Base-by-base conservation (phyloP, 1,140 invertebrate genomes). In the Eriocheir sinensis region DNA sequence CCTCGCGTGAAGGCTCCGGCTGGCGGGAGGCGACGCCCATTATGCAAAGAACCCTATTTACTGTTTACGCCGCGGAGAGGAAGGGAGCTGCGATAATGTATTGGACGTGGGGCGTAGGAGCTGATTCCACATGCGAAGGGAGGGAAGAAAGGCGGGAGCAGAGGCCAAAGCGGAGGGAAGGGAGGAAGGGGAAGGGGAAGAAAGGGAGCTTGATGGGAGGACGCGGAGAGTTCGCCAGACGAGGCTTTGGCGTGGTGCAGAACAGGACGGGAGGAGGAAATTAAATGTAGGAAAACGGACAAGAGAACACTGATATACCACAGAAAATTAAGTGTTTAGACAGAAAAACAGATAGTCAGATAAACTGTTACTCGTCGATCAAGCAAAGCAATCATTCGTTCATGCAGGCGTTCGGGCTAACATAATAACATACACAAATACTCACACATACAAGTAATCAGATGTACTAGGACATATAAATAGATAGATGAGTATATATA, bases 1-100 rank as follows among this genome's bases (percentile, higher is more conserved):
- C 32, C 81, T 36, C 36, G 81, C 32, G 81, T 34, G 81, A 83
- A 40, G 81, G 81, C 32, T 83, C 32, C 32, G 81, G 36, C 32
- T 83, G 81, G 36, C 81, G 81, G 32, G 9, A 40, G 81, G 81
- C 32, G 81, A 36, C 81, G 81, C 32, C 81, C 81, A 83, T 83
- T 83, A 83, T 83, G 81, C 81, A 83, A 83, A 83, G 81, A 83
- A 83, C 81, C 81, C 81, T 83, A 83, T 83, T 83, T 83, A 83
- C 81, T 36, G 36, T 40, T 36, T 40, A 83, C 32, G 81, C 32
- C 32, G 81, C 32, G 81, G 32, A 83, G 81, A 40, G 81, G 32
- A 83, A 6, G 81, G 81, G 81, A 83, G 81, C 8, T 9, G 81
- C 81, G 36, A 34, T 83, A 34, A 34, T 40, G 36, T 83, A 40